Evolutionary conservation across 2,888 invertebrate genomes (phyloP).

Genomic region (Drosophila stalkeri): DNA sequence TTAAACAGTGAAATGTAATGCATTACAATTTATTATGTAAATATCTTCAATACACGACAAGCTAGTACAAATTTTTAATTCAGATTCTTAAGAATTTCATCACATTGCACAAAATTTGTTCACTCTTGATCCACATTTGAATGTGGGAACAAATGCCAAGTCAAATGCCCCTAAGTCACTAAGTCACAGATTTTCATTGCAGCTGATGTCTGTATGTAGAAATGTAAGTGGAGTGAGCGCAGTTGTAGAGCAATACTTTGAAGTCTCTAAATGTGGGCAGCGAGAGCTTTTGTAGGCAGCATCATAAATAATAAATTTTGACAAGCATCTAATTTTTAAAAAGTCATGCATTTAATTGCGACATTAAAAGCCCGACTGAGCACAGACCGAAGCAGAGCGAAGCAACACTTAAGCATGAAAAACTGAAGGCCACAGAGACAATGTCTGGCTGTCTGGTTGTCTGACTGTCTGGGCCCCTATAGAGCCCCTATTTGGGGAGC

Average conservation of each 20-base stretch:
- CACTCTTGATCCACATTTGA: constrained; percentile 1
- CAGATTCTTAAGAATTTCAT: neutral
- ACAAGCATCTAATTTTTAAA: constrained; percentile 80
- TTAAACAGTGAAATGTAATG: too few relatives aligned
- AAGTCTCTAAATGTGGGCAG: constrained; percentile 9
- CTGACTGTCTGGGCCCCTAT: neutral
- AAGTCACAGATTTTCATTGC: constrained; percentile 46
- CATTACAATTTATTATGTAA: too few relatives aligned
- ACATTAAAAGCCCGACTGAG: constrained; percentile 72
- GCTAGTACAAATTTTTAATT: neutral
- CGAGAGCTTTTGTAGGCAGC: constrained; percentile 55
- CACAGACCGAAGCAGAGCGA: constrained; percentile 7
- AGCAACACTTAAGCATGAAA: constrained; percentile 30
- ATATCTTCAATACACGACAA: neutral
- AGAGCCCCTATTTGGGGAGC: constrained; percentile 37
- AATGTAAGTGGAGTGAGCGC: constrained; percentile 12
- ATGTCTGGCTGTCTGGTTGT: neutral
- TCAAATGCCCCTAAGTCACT: constrained; percentile 5
- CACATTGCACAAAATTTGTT: constrained; percentile 11
- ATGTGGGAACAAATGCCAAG: constrained; percentile 43
- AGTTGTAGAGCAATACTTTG: neutral
- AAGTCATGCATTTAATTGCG: constrained; percentile 81
- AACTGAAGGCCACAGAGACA: constrained; percentile 25
- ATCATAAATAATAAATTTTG: constrained; percentile 80
- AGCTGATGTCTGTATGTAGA: constrained; percentile 11